Base-by-base conservation (phyloP, 1,140 invertebrate genomes). In the Drosophila repletoides region DNA sequence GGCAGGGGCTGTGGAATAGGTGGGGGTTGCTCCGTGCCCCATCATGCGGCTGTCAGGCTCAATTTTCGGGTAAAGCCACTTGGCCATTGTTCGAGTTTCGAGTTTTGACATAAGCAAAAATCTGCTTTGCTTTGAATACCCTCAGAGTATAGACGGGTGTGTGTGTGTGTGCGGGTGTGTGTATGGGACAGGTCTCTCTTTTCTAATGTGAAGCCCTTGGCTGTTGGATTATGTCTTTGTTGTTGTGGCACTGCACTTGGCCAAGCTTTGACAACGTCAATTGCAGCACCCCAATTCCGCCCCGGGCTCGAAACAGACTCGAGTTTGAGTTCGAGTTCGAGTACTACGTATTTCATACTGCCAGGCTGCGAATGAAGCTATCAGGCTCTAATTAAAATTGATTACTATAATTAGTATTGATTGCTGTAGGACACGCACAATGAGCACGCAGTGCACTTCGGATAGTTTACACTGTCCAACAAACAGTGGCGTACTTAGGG, bases 361-460 rank as follows among this genome's bases (percentile, higher is more conserved):
- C 9, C 21, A 3, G 15, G 9, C 29, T 29, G 22, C 7, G 31
- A 28, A 21, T 58, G 21, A 41, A 55, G 34, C 51, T 41, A 58
- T 46, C 33, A 40, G 12, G 36, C 72, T 68, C 81, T 84, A 84
- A 84, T 84, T 84, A 86, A 86, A 84, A 84, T 84, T 84, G 80
- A 84, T 84, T 84, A 86, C 75, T 66, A 80, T 86, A 84, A 80
- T 84, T 86, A 56, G 31, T 86, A 84, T 84, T 86, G 80, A 84
- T 84, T 72, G 75, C 51, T 41, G 45, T 17, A 22, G 17, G 45
- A 51, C 80, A 84, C 80, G 80, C 80, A 86, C 71, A 64, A 33
- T 64, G 63, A 60, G 58, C 77, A 72, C n/a, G 53, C 69, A 40
- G 17, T 12, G 2, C 38, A 31, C 0, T 14, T 10, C n/a, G 9